Base-by-base conservation (phyloP, 1,140 invertebrate genomes). In the Brachionus rotundiformis region DNA sequence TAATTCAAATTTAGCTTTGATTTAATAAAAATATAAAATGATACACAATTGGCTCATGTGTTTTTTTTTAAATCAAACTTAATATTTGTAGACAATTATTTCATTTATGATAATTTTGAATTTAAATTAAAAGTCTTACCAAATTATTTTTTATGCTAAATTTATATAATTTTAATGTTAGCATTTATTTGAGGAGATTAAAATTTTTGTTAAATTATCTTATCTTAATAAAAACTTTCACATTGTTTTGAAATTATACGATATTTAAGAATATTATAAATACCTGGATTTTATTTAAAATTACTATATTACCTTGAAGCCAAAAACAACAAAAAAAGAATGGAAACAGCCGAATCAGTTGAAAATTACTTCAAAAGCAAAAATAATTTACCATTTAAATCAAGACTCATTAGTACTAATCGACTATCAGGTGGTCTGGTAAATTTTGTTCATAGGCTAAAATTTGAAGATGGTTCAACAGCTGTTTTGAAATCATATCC, bases 401-500 rank as follows among this genome's bases (percentile, higher is more conserved):
- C 47, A 11, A 25, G 36, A 2, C 27, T 79, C 3, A 11, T 19
- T 10, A 59, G 47, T 33, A 27, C 29, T 0, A 54, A 59, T 23
- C 6, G 23, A 25, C 25, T 79, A 25, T 61, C 76, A 4, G 76
- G 76, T 59, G 76, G 76, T n/a, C 59, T 63, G 25, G 44, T 19
- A n/a, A 79, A 79, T 63, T 79, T 39, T 63, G 76, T 79, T 16
- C 27, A 79, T 41, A 47, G 76, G 11, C 25, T 79, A 2, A 41
- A 31, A 63, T 79, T 79, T 31, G 47, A 79, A 33, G 76, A 79
- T 54, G 76, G 76, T 13, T 39, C 44, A 19, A 39, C 47, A 59
- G 44, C 27, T 27, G 47, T 79, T 36, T 41, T 79, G n/a, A 79
- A 79, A 79, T 79, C 49, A 27, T 79, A 59, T 79, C 31, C 76